These are phyloP conservation scores for Mayetiola destructor DNA, from an alignment of 2,888 invertebrate genomes.

Conservation along the genomic window DNA sequence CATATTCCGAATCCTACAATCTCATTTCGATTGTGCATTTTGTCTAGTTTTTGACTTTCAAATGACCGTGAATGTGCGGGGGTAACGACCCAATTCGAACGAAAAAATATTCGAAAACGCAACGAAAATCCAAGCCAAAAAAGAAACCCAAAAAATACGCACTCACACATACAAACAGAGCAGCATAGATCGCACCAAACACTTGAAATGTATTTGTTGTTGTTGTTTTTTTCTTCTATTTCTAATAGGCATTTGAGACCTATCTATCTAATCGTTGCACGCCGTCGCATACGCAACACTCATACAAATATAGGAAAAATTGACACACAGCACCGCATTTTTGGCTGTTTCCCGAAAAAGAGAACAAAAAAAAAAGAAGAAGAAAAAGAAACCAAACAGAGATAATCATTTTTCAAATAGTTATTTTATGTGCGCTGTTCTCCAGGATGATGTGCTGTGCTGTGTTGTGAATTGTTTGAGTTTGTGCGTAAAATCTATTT, in stretches of 20 bases:
- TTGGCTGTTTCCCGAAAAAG: background rate
- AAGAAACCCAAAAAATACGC: background rate
- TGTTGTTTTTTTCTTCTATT: too few relatives aligned
- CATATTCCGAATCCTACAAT: slow-evolving; percentile 7
- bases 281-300: background rate
- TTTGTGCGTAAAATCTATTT: slow-evolving; percentile 1
- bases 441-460: background rate
- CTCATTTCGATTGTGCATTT: background rate
- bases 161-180: too few relatives aligned
- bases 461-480: too few relatives aligned
- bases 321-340: background rate
- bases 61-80: slow-evolving; percentile 25
- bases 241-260: too few relatives aligned
- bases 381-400: background rate
- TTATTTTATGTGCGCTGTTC: background rate
- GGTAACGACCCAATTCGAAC: slow-evolving; percentile 23
- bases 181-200: too few relatives aligned
- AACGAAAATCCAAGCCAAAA: background rate
- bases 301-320: background rate
- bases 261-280: slow-evolving; percentile 4
- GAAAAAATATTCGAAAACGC: background rate
- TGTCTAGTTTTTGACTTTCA: slow-evolving; percentile 22
- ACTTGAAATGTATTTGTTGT: too few relatives aligned
- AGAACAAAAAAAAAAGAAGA: background rate
- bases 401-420: too few relatives aligned